phyloP scores from a whole-genome alignment of 2,888 invertebrate species.

The Trichacis sp. region DNA sequence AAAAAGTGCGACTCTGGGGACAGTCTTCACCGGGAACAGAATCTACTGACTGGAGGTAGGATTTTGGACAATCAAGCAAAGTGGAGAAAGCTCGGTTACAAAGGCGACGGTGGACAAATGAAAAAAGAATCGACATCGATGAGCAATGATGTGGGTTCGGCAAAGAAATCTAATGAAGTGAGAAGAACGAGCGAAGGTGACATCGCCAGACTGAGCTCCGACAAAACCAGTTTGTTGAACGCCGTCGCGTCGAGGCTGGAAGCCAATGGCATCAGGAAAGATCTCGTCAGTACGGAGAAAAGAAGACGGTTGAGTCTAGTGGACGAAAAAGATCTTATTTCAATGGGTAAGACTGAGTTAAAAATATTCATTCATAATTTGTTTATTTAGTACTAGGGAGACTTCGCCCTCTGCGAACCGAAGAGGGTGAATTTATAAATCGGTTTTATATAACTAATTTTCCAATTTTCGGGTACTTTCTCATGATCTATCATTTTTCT shows the following conservation, averaged over 20 bases:
- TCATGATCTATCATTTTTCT: too few relatives aligned
- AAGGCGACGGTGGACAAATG: conserved; percentile 53
- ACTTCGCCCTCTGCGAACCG: too few relatives aligned
- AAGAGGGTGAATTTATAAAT: too few relatives aligned
- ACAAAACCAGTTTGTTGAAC: conserved; percentile 53
- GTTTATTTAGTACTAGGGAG: too few relatives aligned
- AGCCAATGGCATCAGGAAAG: conserved; percentile 72
- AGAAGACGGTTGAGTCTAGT: conserved; percentile 72
- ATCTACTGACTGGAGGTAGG: conserved; percentile 67
- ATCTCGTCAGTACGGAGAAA: conserved; percentile 74
- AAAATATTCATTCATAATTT: too few relatives aligned
- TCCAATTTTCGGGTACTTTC: too few relatives aligned
- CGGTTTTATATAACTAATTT: too few relatives aligned
- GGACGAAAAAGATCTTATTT: conserved; percentile 66
- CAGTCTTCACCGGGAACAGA: conserved; percentile 70
- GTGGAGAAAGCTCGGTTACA: conserved; percentile 64
- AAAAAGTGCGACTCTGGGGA: conserved; percentile 73
- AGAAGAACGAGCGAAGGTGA: conserved; percentile 72
- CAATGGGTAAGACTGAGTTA: conserved; percentile 54
- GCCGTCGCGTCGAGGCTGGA: conserved; percentile 62
- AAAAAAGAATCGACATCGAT: conserved; percentile 70
- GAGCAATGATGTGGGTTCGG: conserved; percentile 68
- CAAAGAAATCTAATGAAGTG: conserved; percentile 63
- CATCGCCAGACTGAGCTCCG: conserved; percentile 48
- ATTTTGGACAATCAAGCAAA: conserved; percentile 65